Base-by-base conservation (phyloP, 2,113 vertebrate genomes). In the Geothlypis trichas region DNA sequence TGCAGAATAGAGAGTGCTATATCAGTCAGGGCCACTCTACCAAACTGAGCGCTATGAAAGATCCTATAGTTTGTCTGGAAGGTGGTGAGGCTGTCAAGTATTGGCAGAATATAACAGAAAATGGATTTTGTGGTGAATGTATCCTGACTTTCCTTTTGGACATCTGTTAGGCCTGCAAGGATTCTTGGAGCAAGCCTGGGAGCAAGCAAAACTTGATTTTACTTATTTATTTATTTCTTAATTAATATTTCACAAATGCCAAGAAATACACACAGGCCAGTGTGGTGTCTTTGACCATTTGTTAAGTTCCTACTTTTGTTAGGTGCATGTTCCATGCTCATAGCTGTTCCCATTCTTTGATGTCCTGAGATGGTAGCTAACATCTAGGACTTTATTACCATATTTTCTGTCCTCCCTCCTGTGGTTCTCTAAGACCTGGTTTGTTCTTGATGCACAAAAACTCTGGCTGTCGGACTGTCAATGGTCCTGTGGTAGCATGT, bases 391-490 rank as follows among this genome's bases (percentile, higher is more conserved):
- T 83, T 93, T 69, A 30, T n/a, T 31, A 24, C 28, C 26, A 0
- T 19, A 13, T 28, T 46, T 86, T 57, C 37, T 78, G 23, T 22
- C 27, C 22, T 74, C 21, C 73, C 66, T 85, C 41, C 15, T 2
- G 0, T 2, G 2, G 16, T 26, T 94, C 33, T 31, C 0, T 18
- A 73, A 69, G 11, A 67, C 9, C 28, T 62, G 16, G 1, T 54
- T 73, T 91, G 13, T 14, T 78, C 19, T 62, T n/a, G 39, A 39
- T 20, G 37, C 39, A 42, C 18, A 61, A 39, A 33, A 10, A 19
- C 16, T 80, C 12, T 71, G 57, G 22, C 13, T 0, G 0, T 80
- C 1, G 0, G 33, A 14, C 23, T 42, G 28, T 39, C 4, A 4
- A 59, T 17, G 14, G 57, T 18, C 33, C 18, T 1, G 2, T 26